Base-by-base conservation (phyloP, 2,888 invertebrate genomes). In the Nomada fabriciana region DNA sequence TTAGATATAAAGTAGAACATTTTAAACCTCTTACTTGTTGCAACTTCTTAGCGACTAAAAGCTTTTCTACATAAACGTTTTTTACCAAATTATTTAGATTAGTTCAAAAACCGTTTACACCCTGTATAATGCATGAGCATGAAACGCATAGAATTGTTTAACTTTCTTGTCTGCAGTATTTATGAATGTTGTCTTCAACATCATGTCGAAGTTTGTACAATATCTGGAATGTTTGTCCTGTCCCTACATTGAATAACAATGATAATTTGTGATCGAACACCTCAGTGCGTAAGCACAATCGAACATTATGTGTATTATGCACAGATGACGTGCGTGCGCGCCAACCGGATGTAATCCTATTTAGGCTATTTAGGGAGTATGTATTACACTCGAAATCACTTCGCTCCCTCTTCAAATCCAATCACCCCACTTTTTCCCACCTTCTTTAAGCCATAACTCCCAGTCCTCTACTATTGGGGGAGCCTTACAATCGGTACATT, bases 331-430 rank as follows among this genome's bases (percentile, higher is more conserved):
- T 55, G 25, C 53, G 47, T 55, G 25, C 47, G 83, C 47, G 47
- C 50, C 75, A 78, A 74, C 83, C 79, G 78, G 74, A 75, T 78
- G 73, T 89, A 91, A 91, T 91, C 90, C 90, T 72, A 86, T 88
- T 91, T 85, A 90, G 87, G 83, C 87, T 89, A 89, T 91, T 90
- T 90, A 90, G 88, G 85, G 82, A 74, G 84, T 88, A 89, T 89
- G 84, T 88, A 89, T 89, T 89, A 80, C 83, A 86, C 85, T 86
- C 77, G 70, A 82, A 84, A 86, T 87, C 83, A 85, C 85, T 68
- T 82, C 85, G 78, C 85, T 85, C 76, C 83, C 72, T 18, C 81
- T 74, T 47, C 81, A 77, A 85, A 84, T 86, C 76, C 13, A 47
- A 84, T 74, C 81, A 83, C 83, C 88, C 87, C 87, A 69, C 65